phyloP scores from a whole-genome alignment of 2,797 vertebrate genomes.

The Pitangus sulphuratus region DNA sequence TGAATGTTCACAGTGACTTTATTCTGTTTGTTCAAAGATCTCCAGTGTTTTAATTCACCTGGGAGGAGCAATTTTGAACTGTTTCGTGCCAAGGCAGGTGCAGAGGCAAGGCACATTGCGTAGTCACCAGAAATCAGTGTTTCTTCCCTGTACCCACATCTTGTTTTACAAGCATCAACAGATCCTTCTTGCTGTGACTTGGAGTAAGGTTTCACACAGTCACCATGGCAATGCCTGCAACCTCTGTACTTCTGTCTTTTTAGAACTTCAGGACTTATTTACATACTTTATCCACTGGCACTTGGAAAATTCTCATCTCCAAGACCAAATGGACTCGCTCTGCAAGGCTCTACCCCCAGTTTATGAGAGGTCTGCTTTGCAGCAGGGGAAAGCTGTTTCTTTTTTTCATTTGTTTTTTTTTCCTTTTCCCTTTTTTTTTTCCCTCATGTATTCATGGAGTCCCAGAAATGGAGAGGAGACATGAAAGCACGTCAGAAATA shows the following conservation, averaged over 20 bases:
- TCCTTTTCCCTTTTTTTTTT: accelerated
- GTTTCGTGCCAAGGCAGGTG: neutral
- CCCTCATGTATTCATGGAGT: neutral
- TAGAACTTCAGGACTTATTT: neutral
- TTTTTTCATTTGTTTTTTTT: neutral
- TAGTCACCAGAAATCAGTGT: neutral
- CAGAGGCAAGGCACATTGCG: neutral
- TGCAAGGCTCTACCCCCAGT: neutral
- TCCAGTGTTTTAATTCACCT: neutral
- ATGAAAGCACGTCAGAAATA: neutral
- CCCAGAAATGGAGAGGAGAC: neutral
- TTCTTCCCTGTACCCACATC: neutral
- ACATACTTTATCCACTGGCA: neutral
- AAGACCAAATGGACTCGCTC: neutral
- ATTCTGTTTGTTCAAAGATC: neutral
- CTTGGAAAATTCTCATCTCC: neutral
- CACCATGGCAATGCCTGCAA: neutral
- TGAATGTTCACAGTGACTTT: neutral
- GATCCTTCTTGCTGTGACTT: neutral
- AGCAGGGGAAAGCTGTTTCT: neutral
- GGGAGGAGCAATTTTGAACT: neutral
- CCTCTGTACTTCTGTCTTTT: neutral
- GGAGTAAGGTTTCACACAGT: neutral
- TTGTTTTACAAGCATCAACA: neutral
- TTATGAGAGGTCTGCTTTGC: neutral